A percentile compares a stretch with the other conserved stretches of the same genome.
phyloP scores from a whole-genome alignment of 2,797 vertebrate species.

The Acipenser ruthenus region DNA sequence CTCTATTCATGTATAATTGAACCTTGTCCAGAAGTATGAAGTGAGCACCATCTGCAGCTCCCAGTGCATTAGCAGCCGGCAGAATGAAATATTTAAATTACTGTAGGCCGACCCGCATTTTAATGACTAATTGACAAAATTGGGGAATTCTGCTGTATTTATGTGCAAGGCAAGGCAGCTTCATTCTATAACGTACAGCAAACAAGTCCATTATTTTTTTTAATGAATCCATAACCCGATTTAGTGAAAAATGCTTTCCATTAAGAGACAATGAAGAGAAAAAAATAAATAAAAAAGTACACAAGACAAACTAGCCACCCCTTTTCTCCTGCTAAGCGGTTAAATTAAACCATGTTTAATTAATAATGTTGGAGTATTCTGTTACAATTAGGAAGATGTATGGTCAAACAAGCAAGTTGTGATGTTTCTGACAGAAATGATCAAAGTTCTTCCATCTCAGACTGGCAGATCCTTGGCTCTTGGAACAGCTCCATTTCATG shows the following conservation, averaged over 20 bases:
- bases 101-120: constrained; percentile 60
- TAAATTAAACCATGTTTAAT: constrained; percentile 97
- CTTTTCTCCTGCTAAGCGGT: constrained; percentile 64
- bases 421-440: constrained; percentile 92
- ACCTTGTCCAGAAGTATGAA: constrained; percentile 60
- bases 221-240: neutral
- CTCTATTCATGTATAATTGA: constrained; percentile 69
- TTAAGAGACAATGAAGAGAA: too few relatives aligned
- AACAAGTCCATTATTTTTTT: neutral
- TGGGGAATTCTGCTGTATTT: constrained; percentile 2
- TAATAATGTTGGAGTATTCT: constrained; percentile 95
- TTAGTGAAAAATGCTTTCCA: neutral
- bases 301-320: constrained; percentile 33
- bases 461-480: constrained; percentile 78
- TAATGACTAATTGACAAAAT: constrained; percentile 32
- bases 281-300: constrained; percentile 22
- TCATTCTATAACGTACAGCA: neutral
- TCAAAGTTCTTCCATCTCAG: constrained; percentile 80
- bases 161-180: neutral
- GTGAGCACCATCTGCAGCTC: constrained; percentile 56
- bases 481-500: constrained; percentile 62
- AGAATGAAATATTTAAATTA: constrained; percentile 68
- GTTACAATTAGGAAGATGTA: constrained; percentile 97
- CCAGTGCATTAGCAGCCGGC: constrained; percentile 57
- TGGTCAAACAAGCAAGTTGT: constrained; percentile 86